Conservation (phyloP, 2,113 vertebrate genomes). For the Alexandromys fortis region DNA sequence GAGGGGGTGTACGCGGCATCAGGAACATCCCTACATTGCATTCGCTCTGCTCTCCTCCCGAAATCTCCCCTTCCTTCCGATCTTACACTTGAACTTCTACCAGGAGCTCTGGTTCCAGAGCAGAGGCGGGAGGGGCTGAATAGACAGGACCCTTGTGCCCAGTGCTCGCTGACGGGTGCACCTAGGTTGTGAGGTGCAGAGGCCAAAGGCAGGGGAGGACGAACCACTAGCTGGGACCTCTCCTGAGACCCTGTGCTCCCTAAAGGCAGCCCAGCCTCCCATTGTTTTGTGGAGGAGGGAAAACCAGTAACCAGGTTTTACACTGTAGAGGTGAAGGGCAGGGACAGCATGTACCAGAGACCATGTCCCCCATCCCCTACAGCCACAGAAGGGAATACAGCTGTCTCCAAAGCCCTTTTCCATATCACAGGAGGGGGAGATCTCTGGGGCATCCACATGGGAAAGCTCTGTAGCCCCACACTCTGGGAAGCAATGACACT, state of each 20-base stretch:
- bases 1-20: not conserved
- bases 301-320: not conserved
- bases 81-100: not conserved
- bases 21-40: not conserved
- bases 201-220: not conserved
- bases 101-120: not conserved
- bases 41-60: not conserved
- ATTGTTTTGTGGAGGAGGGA: not conserved
- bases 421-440: not conserved
- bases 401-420: not conserved
- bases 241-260: not conserved
- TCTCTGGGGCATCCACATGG: not conserved
- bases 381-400: not conserved
- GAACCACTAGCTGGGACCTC: not conserved
- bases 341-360: not conserved
- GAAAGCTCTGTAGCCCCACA: not conserved
- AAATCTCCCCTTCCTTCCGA: not conserved
- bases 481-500: not conserved
- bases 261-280: not conserved
- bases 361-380: not conserved
- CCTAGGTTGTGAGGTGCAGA: not conserved
- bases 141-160: not conserved
- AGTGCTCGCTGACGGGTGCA: accelerated
- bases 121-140: not conserved
- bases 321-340: not conserved